Conservation (phyloP, 2,888 invertebrate species). For the Tipula vernalis region DNA sequence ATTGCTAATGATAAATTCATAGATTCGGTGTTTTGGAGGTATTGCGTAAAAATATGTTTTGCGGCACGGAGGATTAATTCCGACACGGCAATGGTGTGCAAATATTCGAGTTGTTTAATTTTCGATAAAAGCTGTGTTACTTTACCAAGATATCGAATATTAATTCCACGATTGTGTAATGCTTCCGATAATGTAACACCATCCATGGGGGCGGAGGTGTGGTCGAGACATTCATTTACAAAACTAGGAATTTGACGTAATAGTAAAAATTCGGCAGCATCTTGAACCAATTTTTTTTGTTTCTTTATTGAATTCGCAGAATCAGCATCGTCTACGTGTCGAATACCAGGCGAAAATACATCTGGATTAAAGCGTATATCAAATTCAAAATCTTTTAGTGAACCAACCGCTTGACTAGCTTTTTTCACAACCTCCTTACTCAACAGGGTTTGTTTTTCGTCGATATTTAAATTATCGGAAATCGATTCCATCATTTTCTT, state of each 20-base stretch:
- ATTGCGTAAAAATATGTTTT: slow-evolving; percentile 86
- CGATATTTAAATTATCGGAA: slow-evolving; percentile 61
- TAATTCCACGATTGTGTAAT: slow-evolving; percentile 90
- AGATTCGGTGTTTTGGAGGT: slow-evolving; percentile 70
- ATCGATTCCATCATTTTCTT: slow-evolving; percentile 86
- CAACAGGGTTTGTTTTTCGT: slow-evolving; percentile 63
- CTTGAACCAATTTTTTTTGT: slow-evolving; percentile 83
- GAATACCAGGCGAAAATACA: slow-evolving; percentile 90
- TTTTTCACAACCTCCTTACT: slow-evolving; percentile 77
- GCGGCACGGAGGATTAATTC: slow-evolving; percentile 82
- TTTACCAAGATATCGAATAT: slow-evolving; percentile 92
- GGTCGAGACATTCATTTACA: slow-evolving; percentile 81
- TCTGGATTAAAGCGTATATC: slow-evolving; percentile 98
- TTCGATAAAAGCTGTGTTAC: slow-evolving; percentile 67
- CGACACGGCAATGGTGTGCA: slow-evolving; percentile 79
- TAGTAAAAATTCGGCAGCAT: slow-evolving; percentile 90
- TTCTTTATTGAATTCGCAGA: slow-evolving; percentile 55
- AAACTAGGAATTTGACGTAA: slow-evolving; percentile 90
- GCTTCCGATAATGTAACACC: slow-evolving; percentile 85
- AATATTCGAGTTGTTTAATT: slow-evolving; percentile 70
- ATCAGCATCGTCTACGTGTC: slow-evolving; percentile 57
- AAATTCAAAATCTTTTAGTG: slow-evolving; percentile 89
- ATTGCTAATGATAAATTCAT: slow-evolving; percentile 84
- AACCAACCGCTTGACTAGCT: slow-evolving; percentile 85
- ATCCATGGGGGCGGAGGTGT: slow-evolving; percentile 89